Evolutionary conservation across 2,113 vertebrate genomes (phyloP).

Genomic region (Prietella phreatophila): DNA sequence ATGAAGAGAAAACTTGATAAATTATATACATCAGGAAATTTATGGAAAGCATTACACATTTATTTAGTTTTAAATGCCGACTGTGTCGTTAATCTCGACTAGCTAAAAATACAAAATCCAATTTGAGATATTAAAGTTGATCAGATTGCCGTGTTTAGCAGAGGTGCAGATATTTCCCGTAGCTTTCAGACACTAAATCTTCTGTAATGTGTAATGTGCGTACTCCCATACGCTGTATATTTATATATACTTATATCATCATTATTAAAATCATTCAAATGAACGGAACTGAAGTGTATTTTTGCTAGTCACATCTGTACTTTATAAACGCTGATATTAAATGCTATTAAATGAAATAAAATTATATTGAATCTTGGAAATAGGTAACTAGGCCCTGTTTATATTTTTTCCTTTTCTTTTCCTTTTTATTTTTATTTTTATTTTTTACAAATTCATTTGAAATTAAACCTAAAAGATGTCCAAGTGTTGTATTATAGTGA

Average conservation of each 20-base stretch:
- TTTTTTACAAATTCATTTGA: neutral
- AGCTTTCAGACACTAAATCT: neutral
- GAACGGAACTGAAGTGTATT: neutral
- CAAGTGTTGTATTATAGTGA: too few species aligned
- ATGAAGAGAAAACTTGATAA: neutral
- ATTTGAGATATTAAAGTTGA: neutral
- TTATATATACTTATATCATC: neutral
- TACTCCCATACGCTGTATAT: too few species aligned
- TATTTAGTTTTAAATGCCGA: neutral
- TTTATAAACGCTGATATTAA: neutral
- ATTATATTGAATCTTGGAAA: neutral
- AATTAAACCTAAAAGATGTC: neutral
- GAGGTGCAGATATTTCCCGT: neutral
- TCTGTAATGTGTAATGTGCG: neutral
- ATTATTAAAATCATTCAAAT: neutral
- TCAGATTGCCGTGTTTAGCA: neutral
- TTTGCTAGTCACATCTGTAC: neutral
- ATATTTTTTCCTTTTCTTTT: neutral
- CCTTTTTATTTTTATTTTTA: neutral
- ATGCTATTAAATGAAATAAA: too few species aligned
- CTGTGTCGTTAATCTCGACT: neutral
- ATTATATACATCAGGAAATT: neutral
- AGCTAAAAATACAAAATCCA: neutral
- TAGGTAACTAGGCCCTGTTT: neutral
- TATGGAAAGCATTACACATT: neutral